phyloP scores from a whole-genome alignment of 1,140 invertebrate genomes.

The Cherax quadricarinatus region DNA sequence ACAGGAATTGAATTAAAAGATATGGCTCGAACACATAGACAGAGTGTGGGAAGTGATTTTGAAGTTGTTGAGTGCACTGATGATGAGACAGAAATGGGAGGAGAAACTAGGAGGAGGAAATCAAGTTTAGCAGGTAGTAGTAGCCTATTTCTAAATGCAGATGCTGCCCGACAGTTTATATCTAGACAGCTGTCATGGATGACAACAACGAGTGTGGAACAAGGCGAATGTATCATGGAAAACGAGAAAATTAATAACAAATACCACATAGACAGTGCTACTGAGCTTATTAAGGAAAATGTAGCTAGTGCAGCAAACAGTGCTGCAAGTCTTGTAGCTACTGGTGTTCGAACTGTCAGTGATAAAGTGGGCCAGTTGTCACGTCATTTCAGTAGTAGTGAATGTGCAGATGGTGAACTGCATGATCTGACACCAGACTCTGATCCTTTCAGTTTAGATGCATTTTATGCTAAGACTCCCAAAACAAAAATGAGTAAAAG shows the following conservation, averaged over 20 bases:
- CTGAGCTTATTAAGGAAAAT: constrained; percentile 74
- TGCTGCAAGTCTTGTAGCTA: constrained; percentile 79
- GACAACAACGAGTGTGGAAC: constrained; percentile 78
- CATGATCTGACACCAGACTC: constrained; percentile 79
- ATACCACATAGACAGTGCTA: constrained; percentile 68
- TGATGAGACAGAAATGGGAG: constrained; percentile 29
- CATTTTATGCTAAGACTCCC: constrained; percentile 24
- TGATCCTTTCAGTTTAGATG: constrained; percentile 70
- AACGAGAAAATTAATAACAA: constrained; percentile 38
- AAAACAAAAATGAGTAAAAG: constrained; percentile 64
- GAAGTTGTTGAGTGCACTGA: constrained; percentile 60
- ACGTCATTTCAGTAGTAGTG: constrained; percentile 85
- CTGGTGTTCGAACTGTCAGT: constrained; percentile 85
- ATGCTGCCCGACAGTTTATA: constrained; percentile 84
- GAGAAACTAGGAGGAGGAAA: constrained; percentile 11
- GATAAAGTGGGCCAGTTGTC: constrained; percentile 85
- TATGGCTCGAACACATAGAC: constrained; percentile 39
- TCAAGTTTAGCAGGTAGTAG: constrained; percentile 21
- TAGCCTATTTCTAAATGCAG: constrained; percentile 82
- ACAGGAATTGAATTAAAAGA: constrained; percentile 49
- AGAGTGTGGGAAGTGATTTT: constrained; percentile 55
- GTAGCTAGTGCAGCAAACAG: constrained; percentile 83
- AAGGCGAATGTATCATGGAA: constrained; percentile 79
- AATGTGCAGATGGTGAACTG: constrained; percentile 78
- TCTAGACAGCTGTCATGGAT: constrained; percentile 86